Conservation (phyloP, 2,797 vertebrate species). For the Heterohyrax brucei region DNA sequence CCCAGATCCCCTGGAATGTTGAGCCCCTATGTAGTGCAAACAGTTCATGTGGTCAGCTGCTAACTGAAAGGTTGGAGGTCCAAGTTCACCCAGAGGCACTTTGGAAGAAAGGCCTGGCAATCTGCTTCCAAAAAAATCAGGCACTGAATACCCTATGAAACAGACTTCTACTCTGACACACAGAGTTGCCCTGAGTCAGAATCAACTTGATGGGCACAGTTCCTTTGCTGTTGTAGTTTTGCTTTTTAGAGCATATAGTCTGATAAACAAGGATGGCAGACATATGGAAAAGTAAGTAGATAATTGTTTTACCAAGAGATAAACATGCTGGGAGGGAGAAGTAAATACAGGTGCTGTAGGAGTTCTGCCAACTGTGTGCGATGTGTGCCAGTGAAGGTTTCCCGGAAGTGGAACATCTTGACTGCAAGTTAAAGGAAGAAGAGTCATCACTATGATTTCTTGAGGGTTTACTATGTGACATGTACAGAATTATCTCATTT, state of each 20-base stretch:
- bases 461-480: background rate
- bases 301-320: background rate
- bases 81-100: background rate
- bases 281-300: background rate
- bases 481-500: background rate
- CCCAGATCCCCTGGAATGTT: background rate
- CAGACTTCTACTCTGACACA: background rate
- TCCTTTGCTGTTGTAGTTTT: background rate
- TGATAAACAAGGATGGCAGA: background rate
- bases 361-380: background rate
- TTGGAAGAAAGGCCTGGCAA: background rate
- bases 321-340: background rate
- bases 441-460: background rate
- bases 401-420: background rate
- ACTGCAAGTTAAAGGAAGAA: background rate
- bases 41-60: no score
- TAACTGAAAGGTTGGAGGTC: no score
- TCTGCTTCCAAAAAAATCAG: background rate
- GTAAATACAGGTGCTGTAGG: background rate
- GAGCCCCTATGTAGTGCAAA: no score
- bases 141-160: background rate
- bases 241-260: no score
- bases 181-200: background rate
- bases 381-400: background rate
- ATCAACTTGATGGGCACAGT: background rate